These are phyloP conservation scores for Apogon hyalosoma DNA, from an alignment of 2,797 vertebrate genomes.

Conservation along the genomic window DNA sequence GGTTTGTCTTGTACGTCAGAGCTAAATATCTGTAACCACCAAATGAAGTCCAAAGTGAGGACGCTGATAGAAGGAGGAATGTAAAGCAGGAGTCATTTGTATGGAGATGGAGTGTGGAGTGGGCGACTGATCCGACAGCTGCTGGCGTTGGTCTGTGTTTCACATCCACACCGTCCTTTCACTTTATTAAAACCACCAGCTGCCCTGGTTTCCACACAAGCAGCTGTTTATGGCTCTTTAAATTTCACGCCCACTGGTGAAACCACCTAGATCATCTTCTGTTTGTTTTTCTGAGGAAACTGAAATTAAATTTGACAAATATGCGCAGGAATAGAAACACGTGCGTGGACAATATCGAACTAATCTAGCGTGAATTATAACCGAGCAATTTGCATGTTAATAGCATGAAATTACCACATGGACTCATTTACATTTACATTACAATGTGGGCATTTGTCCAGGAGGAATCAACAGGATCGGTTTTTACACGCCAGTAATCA, in stretches of 20 bases:
- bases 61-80: too few relatives aligned
- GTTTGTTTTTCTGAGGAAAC: constrained; percentile 10
- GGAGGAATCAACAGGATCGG: constrained; percentile 18
- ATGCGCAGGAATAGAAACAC: constrained; percentile 22
- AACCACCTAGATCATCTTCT: too few relatives aligned
- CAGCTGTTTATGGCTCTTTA: constrained; percentile 16
- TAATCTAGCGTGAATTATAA: constrained; percentile 37
- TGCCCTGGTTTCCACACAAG: constrained; percentile 22
- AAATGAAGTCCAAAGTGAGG: too few relatives aligned
- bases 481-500: constrained; percentile 35
- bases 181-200: constrained; percentile 14
- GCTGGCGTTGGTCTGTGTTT: constrained; percentile 13
- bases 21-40: too few relatives aligned
- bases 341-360: constrained; percentile 46
- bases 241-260: constrained; percentile 1
- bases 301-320: constrained; percentile 20
- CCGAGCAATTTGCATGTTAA: constrained; percentile 60
- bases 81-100: neutral
- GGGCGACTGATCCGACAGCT: constrained; percentile 13
- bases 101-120: neutral
- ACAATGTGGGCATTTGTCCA: constrained; percentile 49
- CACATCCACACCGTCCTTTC: constrained; percentile 7
- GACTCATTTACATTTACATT: constrained; percentile 61
- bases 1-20: too few relatives aligned
- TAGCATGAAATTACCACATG: constrained; percentile 32